A percentile compares a stretch with the other conserved stretches of the same genome.
phyloP scores from a whole-genome alignment of 2,797 vertebrate genomes.

The Cossypha heuglini region DNA sequence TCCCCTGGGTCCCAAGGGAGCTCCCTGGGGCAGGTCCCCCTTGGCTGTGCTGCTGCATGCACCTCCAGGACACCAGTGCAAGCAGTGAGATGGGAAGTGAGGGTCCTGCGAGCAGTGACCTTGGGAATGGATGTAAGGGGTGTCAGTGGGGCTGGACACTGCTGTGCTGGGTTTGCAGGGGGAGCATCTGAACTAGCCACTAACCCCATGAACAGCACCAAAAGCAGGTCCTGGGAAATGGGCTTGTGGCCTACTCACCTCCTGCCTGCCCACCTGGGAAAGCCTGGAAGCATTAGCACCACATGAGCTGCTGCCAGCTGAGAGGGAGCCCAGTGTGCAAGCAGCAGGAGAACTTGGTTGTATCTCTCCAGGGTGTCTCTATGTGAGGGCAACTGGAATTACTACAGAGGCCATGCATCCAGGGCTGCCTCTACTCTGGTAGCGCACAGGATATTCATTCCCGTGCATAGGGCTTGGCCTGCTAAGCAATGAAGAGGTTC shows the following conservation, averaged over 20 bases:
- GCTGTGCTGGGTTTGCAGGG: not conserved
- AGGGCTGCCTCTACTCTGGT: fast-evolving
- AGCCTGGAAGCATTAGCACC: not conserved
- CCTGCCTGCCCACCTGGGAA: not conserved
- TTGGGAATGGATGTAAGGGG: not conserved
- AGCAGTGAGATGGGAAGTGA: not conserved
- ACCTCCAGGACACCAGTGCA: not conserved
- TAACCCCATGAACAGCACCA: not conserved
- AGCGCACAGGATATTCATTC: fast-evolving
- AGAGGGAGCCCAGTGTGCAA: not conserved
- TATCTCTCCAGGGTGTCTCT: not conserved
- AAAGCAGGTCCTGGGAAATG: not conserved
- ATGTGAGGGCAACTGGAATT: not conserved
- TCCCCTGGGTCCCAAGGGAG: not conserved
- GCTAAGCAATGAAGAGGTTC: fast-evolving
- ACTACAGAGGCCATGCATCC: not conserved
- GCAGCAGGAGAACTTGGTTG: not conserved
- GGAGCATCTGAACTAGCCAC: not conserved
- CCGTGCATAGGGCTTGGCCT: not conserved
- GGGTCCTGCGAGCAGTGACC: not conserved
- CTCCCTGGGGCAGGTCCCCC: not conserved
- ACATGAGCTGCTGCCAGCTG: not conserved
- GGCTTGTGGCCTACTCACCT: not conserved
- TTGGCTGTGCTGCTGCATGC: fast-evolving
- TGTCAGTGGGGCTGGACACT: not conserved